Evolutionary conservation across 92 coral and sea anemone species (phyloP).

Genomic region (Galaxea fascicularis): DNA sequence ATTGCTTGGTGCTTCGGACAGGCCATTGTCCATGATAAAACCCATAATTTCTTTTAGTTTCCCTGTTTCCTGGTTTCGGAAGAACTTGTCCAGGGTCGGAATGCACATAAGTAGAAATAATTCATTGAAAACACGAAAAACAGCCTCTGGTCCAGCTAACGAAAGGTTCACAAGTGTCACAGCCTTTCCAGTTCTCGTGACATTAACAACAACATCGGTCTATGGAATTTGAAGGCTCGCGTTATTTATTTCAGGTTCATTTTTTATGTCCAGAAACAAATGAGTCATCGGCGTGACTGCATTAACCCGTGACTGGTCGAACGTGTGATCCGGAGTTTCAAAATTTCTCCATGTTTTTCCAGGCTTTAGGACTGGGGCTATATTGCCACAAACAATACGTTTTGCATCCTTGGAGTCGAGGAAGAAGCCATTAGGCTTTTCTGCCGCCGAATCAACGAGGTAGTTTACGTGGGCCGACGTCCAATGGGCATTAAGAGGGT

Average conservation of each 20-base stretch:
- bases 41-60: conserved; percentile 49
- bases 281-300: conserved; percentile 65
- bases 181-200: conserved; percentile 73
- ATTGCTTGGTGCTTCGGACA: conserved; percentile 45
- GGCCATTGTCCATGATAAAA: conserved; percentile 47
- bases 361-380: conserved; percentile 62
- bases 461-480: conserved; percentile 47
- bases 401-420: conserved; percentile 66
- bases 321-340: conserved; percentile 64
- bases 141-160: conserved; percentile 67
- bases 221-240: conserved; percentile 38
- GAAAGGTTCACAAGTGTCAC: conserved; percentile 60
- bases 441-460: conserved; percentile 46
- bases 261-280: conserved; percentile 50
- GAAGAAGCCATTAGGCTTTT: conserved; percentile 23
- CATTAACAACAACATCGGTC: conserved; percentile 31
- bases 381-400: conserved; percentile 64
- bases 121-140: conserved; percentile 62
- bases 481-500: conserved; percentile 39
- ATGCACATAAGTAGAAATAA: conserved; percentile 43
- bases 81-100: conserved; percentile 64
- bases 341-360: conserved; percentile 62
- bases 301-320: conserved; percentile 58
- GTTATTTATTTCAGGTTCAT: conserved; percentile 32
- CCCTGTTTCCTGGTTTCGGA: conserved; percentile 52